Evolutionary conservation across 2,113 vertebrate genomes (phyloP).

Genomic region (Chamaea fasciata): DNA sequence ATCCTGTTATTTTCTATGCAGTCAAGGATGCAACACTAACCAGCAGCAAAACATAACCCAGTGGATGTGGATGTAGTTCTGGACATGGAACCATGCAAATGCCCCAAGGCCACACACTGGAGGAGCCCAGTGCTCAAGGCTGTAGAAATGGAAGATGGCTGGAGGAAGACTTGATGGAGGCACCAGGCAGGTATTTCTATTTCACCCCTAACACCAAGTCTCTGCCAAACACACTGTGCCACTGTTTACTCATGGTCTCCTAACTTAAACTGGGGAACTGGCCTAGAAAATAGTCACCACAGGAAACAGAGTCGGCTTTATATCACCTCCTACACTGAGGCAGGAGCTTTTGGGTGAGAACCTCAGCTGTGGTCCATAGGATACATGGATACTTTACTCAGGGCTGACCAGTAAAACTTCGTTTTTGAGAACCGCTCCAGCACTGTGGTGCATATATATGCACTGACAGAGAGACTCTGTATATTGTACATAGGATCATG

Average conservation of each 20-base stretch:
- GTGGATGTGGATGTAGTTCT: neutral
- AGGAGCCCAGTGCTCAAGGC: neutral
- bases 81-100: neutral
- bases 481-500: neutral
- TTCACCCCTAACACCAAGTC: neutral
- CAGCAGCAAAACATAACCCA: neutral
- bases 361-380: neutral
- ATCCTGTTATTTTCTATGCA: neutral
- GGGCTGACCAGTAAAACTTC: neutral
- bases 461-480: neutral
- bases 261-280: neutral
- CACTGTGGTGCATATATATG: neutral
- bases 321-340: neutral
- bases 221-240: neutral
- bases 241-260: neutral
- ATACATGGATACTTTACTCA: neutral
- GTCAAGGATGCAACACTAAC: neutral
- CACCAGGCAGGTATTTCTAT: neutral
- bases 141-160: neutral
- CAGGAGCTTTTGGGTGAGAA: constrained; percentile 13
- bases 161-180: neutral
- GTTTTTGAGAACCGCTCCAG: neutral
- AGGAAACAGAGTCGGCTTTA: constrained; percentile 44
- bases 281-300: neutral
- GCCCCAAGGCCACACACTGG: fast-evolving